phyloP scores from a whole-genome alignment of 2,797 vertebrate genomes.

The Moxostoma hubbsi region DNA sequence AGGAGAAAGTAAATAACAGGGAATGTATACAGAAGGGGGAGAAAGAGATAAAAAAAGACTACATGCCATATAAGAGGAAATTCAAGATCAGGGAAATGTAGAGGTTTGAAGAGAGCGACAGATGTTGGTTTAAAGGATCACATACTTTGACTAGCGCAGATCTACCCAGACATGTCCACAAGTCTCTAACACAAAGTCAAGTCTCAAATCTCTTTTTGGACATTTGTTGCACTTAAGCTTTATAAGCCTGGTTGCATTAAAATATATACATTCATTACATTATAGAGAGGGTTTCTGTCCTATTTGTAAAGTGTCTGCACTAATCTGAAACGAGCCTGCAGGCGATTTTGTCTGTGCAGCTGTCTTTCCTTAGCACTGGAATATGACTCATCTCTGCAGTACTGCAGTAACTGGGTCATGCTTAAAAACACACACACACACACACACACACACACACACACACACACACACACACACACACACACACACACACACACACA shows the following conservation, averaged over 20 bases:
- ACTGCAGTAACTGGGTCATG: constrained; percentile 71
- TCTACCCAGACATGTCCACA: too few species aligned
- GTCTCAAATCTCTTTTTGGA: too few species aligned
- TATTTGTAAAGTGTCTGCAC: constrained; percentile 17
- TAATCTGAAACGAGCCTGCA: constrained; percentile 16
- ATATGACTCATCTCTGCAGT: constrained; percentile 77
- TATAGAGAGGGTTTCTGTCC: constrained; percentile 27
- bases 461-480: background rate
- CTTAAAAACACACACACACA: constrained; percentile 19
- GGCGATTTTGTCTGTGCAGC: constrained; percentile 32
- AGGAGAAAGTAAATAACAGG: background rate
- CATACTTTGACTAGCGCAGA: background rate
- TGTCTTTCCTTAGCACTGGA: constrained; percentile 38
- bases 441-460: background rate
- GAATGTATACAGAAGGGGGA: background rate
- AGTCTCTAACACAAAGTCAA: too few species aligned
- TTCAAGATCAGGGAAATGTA: too few species aligned
- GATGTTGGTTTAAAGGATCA: background rate
- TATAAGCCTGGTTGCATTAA: too few species aligned
- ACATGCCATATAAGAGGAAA: too few species aligned
- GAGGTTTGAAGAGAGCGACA: too few species aligned
- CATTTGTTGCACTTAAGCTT: too few species aligned
- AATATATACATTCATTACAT: background rate
- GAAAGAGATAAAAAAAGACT: background rate
- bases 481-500: background rate